Evolutionary conservation across 2,797 vertebrate genomes (phyloP).

Genomic region (Gymnoscopelus braueri): DNA sequence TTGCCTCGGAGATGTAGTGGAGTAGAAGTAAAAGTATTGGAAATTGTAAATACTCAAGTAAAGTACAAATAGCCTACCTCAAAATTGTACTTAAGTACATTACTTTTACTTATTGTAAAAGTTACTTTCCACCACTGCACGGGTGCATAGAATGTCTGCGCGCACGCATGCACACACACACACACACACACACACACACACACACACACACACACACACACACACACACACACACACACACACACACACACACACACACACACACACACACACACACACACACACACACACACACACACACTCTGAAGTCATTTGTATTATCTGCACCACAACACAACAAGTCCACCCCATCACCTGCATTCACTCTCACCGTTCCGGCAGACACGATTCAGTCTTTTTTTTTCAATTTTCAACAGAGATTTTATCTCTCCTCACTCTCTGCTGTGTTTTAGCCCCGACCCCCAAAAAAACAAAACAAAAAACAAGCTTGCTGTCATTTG

Average conservation of each 20-base stretch:
- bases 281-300: neutral
- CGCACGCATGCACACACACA: constrained; percentile 7
- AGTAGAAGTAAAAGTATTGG: no score
- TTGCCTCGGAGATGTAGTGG: no score
- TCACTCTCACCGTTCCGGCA: constrained; percentile 7
- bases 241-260: neutral
- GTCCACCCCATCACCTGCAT: neutral
- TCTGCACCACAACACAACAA: neutral
- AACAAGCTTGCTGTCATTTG: constrained; percentile 66
- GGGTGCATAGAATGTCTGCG: no score
- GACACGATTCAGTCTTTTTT: constrained; percentile 20
- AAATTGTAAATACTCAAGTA: no score
- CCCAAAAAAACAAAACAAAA: constrained; percentile 12
- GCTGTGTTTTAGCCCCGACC: constrained; percentile 46
- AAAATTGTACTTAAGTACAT: no score
- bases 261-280: constrained; percentile 3
- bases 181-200: constrained; percentile 3
- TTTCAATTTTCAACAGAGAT: constrained; percentile 56
- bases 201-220: constrained; percentile 12
- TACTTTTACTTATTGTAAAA: no score
- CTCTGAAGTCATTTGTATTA: no score
- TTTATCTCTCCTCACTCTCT: constrained; percentile 51
- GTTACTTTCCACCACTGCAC: neutral
- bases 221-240: constrained; percentile 2
- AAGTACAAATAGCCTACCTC: no score